Evolutionary conservation across 1,140 invertebrate species (phyloP), one percentile per base, ranked within the genome.

Genomic region (Hypothenemus hampei): DNA sequence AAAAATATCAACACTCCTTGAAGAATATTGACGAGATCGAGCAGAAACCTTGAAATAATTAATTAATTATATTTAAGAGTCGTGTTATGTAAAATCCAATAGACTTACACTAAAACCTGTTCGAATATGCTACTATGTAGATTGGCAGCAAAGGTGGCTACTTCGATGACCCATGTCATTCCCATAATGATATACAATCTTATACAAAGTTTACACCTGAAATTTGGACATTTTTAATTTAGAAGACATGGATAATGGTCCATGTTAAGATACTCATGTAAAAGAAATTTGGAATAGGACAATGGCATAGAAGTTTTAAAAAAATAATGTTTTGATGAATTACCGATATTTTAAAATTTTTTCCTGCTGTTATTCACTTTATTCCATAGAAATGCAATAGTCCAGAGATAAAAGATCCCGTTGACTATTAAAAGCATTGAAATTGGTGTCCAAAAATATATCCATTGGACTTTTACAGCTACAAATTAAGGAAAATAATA

Each of bases 111-210:
- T 10, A 57, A 10, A 21, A 57, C 23, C 44, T 48, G 33, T 20
- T 21, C 24, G 6, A 19, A n/a, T n/a, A n/a, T n/a, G n/a, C n/a
- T n/a, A n/a, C n/a, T n/a, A n/a, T n/a, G n/a, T n/a, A n/a, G n/a
- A n/a, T n/a, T n/a, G n/a, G n/a, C n/a, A n/a, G 22, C 6, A 6
- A 46, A 49, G 8, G 46, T 58, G 16, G 52, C 20, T 20, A 57
- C 22, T 64, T 88, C 86, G 46, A 87, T 84, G 20, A 82, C 77
- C 84, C 85, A 87, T 0, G 81, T 81, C 11, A 87, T 72, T 3
- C 85, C 85, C 83, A 85, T 87, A 0, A 87, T 77, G 1, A 86
- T 62, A 57, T 84, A 82, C 16, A 89, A 68, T 65, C 85, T 87
- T 0, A 83, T 61, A 41, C 82, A 86, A 11, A 86, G 65, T 7